Evolutionary conservation across 2,888 invertebrate genomes (phyloP).

Genomic region (Salticus scenicus): DNA sequence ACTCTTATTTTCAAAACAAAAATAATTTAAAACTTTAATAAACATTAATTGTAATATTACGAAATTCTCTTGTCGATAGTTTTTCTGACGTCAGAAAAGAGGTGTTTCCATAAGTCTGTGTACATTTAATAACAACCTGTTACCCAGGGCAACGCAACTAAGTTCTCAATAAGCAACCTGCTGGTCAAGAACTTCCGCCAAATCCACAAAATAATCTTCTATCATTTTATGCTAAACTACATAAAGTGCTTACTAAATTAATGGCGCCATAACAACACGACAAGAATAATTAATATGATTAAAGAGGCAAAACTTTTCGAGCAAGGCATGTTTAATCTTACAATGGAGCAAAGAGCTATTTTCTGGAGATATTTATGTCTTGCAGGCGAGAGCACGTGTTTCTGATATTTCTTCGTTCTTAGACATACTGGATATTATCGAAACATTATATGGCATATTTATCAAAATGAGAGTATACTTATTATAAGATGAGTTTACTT

Average conservation of each 20-base stretch:
- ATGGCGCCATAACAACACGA: background rate
- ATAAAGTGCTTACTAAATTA: background rate
- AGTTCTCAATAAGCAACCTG: conserved; percentile 7
- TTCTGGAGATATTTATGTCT: too few species aligned
- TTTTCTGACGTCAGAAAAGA: background rate
- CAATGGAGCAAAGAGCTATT: too few species aligned
- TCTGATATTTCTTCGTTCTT: background rate
- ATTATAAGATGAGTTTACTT: too few species aligned
- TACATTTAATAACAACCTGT: conserved; percentile 10
- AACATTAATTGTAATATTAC: too few species aligned
- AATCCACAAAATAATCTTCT: background rate
- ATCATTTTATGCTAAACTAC: background rate
- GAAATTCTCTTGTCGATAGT: background rate
- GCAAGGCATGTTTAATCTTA: background rate
- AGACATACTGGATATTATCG: background rate
- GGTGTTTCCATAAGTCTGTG: background rate
- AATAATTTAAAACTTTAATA: too few species aligned
- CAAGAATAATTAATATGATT: conserved; percentile 6
- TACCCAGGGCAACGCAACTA: background rate
- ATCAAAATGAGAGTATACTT: too few species aligned
- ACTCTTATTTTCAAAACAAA: too few species aligned
- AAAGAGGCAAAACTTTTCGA: background rate
- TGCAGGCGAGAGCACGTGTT: background rate
- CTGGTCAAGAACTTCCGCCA: conserved; percentile 7
- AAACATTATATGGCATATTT: background rate